Evolutionary conservation across 2,797 vertebrate genomes (phyloP).

Genomic region (Octomys mimax): DNA sequence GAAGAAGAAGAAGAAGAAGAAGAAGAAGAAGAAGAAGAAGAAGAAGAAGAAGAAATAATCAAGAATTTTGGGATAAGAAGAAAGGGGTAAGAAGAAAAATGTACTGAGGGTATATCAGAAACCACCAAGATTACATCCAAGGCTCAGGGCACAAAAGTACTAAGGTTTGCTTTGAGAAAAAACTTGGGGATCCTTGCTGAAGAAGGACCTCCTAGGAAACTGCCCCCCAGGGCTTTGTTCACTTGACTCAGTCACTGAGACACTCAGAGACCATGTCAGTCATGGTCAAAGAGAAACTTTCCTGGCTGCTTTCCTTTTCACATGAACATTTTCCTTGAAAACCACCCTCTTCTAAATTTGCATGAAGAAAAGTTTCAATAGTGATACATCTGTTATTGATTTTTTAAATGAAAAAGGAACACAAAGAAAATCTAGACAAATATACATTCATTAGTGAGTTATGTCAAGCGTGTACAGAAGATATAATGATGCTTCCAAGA

Average conservation of each 20-base stretch:
- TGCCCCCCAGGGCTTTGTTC: not conserved
- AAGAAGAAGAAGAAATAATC: not conserved
- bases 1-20: no score
- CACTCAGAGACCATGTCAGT: not conserved
- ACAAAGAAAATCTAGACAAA: not conserved
- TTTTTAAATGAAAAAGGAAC: not conserved
- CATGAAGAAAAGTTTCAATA: conserved; percentile 16
- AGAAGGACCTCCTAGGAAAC: not conserved
- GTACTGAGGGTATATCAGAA: not conserved
- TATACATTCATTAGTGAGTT: not conserved
- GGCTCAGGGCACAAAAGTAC: not conserved
- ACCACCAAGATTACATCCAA: not conserved
- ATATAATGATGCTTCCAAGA: not conserved
- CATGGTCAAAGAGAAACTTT: not conserved
- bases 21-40: no score
- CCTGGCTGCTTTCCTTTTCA: not conserved
- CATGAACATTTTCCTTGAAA: conserved; percentile 30
- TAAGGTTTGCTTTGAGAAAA: not conserved
- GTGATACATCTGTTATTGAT: not conserved
- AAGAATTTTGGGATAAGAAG: not conserved
- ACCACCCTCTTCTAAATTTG: not conserved
- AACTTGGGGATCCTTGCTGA: not conserved
- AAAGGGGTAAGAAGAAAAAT: not conserved
- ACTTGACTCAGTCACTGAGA: not conserved
- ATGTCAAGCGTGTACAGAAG: not conserved